Conservation (phyloP, 2,797 vertebrate genomes). For the Artibeus jamaicensis region DNA sequence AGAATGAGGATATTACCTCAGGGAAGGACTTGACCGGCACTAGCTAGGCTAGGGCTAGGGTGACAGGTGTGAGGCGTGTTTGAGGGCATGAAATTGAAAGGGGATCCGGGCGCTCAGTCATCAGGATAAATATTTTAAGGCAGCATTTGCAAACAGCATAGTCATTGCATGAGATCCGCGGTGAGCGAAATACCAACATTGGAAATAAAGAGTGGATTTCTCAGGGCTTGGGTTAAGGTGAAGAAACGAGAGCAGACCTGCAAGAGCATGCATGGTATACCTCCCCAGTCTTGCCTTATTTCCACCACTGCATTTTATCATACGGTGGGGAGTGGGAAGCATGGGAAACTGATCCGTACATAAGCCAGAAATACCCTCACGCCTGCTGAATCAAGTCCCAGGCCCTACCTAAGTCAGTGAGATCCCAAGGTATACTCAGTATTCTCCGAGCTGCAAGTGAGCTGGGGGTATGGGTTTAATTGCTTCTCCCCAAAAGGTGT, state of each 20-base stretch:
- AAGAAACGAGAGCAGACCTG: fast-evolving
- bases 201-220: fast-evolving
- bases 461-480: fast-evolving
- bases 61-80: fast-evolving
- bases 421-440: fast-evolving
- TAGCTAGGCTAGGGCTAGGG: too few relatives aligned
- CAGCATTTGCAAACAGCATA: background rate
- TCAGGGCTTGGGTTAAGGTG: fast-evolving
- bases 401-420: fast-evolving
- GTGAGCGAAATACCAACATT: background rate
- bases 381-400: fast-evolving
- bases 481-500: background rate
- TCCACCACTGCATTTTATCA: background rate
- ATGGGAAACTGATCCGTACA: fast-evolving
- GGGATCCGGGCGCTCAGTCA: fast-evolving
- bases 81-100: background rate
- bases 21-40: fast-evolving
- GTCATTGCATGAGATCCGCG: background rate
- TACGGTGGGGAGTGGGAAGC: too few relatives aligned
- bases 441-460: fast-evolving
- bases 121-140: background rate
- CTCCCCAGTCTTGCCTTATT: fast-evolving
- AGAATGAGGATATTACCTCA: fast-evolving
- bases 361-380: too few relatives aligned
- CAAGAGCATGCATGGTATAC: fast-evolving